Evolutionary conservation across 2,113 vertebrate genomes (phyloP).

Genomic region (Macheiramphus alcinus): DNA sequence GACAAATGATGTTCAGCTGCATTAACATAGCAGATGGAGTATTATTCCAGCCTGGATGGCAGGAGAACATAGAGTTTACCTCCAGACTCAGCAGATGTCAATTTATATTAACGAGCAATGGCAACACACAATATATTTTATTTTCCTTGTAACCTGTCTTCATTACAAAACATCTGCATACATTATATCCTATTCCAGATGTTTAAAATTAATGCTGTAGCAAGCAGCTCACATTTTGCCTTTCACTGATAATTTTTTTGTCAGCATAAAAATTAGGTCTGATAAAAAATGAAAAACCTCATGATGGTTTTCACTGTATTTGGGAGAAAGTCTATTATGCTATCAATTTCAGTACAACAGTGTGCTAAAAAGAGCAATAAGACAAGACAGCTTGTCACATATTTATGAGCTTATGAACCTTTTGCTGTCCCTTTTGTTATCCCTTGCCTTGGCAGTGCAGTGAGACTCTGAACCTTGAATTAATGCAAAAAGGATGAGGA

Average conservation of each 20-base stretch:
- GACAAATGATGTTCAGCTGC: slow-evolving; percentile 30
- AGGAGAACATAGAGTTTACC: slow-evolving; percentile 16
- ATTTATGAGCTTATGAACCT: slow-evolving; percentile 48
- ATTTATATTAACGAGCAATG: slow-evolving; percentile 62
- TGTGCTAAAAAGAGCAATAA: slow-evolving; percentile 7
- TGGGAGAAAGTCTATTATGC: neutral
- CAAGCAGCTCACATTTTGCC: neutral
- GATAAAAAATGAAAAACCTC: slow-evolving; percentile 17
- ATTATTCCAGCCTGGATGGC: slow-evolving; percentile 7
- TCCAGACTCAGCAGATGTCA: slow-evolving; percentile 56
- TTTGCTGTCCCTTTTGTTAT: slow-evolving; percentile 44
- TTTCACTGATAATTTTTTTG: slow-evolving; percentile 11
- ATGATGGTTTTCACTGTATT: neutral
- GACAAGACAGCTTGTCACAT: slow-evolving; percentile 37
- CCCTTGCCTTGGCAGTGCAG: slow-evolving; percentile 30
- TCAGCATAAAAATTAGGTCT: slow-evolving; percentile 1
- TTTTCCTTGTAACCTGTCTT: slow-evolving; percentile 60
- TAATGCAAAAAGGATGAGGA: neutral
- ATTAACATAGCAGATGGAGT: slow-evolving; percentile 25
- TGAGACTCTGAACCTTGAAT: neutral
- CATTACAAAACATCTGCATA: slow-evolving; percentile 41
- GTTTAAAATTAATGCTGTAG: neutral
- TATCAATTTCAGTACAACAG: neutral
- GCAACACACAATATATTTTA: slow-evolving; percentile 37
- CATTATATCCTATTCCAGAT: slow-evolving; percentile 3